Conservation (phyloP, 1,140 invertebrate species). For the Acyrthosiphon pisum region DNA sequence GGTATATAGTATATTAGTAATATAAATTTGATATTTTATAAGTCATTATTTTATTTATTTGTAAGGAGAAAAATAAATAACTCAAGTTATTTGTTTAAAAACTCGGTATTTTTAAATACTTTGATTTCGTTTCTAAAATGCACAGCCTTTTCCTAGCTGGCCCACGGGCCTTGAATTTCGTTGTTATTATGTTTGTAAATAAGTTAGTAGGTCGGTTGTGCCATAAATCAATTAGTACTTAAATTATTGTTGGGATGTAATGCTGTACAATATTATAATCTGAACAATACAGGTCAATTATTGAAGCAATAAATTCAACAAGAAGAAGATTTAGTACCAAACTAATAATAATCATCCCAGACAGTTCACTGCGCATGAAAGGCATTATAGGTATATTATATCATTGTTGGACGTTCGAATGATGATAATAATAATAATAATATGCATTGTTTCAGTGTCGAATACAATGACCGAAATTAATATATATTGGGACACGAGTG, state of each 20-base stretch:
- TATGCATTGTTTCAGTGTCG: not conserved
- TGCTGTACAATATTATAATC: not conserved
- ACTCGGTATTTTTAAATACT: not conserved
- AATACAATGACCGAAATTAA: not conserved
- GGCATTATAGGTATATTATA: not conserved
- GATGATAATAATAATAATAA: too few relatives aligned
- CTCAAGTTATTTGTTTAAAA: too few relatives aligned
- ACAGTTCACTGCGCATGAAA: not conserved
- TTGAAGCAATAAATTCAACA: conserved; percentile 10
- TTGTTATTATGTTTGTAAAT: not conserved
- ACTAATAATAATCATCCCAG: not conserved
- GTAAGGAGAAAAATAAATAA: too few relatives aligned
- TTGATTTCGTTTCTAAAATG: not conserved
- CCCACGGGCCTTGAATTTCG: not conserved
- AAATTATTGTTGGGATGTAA: not conserved
- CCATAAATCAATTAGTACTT: not conserved
- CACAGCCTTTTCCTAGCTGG: not conserved
- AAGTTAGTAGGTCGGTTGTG: not conserved
- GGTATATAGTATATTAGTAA: too few relatives aligned
- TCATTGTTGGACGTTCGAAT: not conserved
- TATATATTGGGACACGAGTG: not conserved
- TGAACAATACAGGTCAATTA: not conserved
- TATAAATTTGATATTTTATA: too few relatives aligned
- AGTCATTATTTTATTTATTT: not conserved
- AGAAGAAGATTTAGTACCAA: not conserved